Evolutionary conservation across 2,797 vertebrate species (phyloP), one percentile per base, ranked within the genome.

Genomic region (Acomys russatus): DNA sequence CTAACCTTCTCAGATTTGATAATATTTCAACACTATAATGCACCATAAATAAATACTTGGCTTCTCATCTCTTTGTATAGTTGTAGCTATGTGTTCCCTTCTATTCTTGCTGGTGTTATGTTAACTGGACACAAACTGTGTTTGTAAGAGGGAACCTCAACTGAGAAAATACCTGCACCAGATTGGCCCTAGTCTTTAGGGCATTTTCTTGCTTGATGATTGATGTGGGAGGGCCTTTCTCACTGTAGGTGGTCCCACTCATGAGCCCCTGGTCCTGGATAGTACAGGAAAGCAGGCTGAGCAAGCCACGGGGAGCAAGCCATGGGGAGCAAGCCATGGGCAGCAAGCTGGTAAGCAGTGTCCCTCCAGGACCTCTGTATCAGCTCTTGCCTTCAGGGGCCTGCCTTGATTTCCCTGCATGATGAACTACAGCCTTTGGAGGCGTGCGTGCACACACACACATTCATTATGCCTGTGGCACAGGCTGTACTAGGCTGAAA

Each of bases 391-490:
- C 8, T 6, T 10, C n/a, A 83, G 80, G 15, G 38, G 14, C 56
- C n/a, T 44, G 23, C 59, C n/a, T 80, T 63, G 12, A 18, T 38
- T 63, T 63, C n/a, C 23, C 59, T 23, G 56, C 6, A 38, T 54
- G 22, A 15, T 61, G 22, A 35, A 61, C n/a, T 25, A 61, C 22
- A 11, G 61, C 56, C 35, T 44, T 44, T 14, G 22, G 10, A 74
- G 73, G n/a, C 44, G 23, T 28, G 35, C 61, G 22, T 56, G 33
- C 35, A 20, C 12, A 1, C 6, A 9, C 70, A 51, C 1, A 9
- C 0, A 9, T 23, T 6, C 11, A 0, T 22, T 0, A 35, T 2
- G 33, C 22, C 7, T 0, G 0, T 2, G 30, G 11, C 35, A 66
- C 25, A 84, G 1, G 20, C 18, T 14, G 5, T 6, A 14, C 5